These are phyloP conservation scores for Garra rufa DNA, from an alignment of 2,113 vertebrate genomes.

Conservation along the genomic window DNA sequence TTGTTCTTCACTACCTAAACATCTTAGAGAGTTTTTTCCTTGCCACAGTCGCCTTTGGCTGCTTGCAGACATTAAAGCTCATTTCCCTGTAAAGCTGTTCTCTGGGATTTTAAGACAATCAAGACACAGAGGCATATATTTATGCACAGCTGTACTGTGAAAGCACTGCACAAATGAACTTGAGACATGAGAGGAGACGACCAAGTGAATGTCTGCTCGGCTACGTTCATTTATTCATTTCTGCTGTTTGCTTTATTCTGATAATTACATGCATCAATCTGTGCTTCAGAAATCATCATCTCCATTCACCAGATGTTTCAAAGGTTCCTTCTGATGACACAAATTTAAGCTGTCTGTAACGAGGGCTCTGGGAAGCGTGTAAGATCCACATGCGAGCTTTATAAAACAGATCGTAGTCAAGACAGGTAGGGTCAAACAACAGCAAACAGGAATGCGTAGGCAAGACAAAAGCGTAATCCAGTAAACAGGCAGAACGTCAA, in stretches of 20 bases:
- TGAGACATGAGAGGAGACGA: neutral
- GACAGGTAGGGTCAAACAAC: too few species aligned
- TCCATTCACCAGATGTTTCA: neutral
- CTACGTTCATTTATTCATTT: neutral
- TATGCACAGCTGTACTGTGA: neutral
- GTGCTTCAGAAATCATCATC: neutral
- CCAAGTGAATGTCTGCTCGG: neutral
- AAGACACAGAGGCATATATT: too few species aligned
- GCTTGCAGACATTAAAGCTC: neutral
- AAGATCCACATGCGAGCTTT: too few species aligned
- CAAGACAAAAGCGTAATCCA: too few species aligned
- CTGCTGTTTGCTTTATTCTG: neutral
- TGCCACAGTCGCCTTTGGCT: neutral
- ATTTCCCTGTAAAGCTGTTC: neutral
- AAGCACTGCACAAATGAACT: neutral
- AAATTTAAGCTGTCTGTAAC: too few species aligned
- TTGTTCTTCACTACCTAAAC: neutral
- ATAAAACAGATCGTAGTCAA: too few species aligned
- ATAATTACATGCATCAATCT: neutral
- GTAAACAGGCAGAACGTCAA: too few species aligned
- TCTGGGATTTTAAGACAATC: too few species aligned
- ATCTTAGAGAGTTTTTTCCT: neutral
- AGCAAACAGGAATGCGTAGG: too few species aligned
- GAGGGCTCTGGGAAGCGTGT: too few species aligned
- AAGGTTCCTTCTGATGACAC: neutral